Evolutionary conservation across 2,888 invertebrate species (phyloP).

Genomic region (Linnaemya tessellans): DNA sequence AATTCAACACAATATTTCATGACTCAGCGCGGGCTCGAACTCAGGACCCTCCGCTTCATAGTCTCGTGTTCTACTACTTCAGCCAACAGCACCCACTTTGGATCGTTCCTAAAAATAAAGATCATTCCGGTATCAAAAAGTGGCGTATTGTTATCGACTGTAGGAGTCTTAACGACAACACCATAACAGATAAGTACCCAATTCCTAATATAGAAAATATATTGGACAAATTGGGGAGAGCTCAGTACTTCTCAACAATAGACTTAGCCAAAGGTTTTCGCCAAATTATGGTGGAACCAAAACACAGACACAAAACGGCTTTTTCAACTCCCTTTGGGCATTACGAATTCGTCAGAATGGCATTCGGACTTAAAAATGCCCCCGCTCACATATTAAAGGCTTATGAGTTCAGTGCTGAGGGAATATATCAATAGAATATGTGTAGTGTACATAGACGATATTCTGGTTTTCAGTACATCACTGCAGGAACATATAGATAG

Average conservation of each 20-base stretch:
- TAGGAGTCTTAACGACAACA: neutral
- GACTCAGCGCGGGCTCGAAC: too few relatives aligned
- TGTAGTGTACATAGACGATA: too few relatives aligned
- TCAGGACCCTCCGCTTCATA: too few relatives aligned
- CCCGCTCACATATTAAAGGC: too few relatives aligned
- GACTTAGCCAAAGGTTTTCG: neutral
- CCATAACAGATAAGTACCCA: neutral
- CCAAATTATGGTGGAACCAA: neutral
- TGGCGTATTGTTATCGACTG: constrained; percentile 4
- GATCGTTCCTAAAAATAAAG: neutral
- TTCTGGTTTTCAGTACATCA: too few relatives aligned
- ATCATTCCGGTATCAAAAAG: neutral
- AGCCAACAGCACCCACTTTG: too few relatives aligned
- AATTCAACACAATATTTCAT: too few relatives aligned
- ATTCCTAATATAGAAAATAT: neutral
- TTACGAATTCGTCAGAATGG: neutral
- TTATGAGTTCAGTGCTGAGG: neutral
- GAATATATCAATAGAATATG: too few relatives aligned
- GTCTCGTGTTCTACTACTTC: too few relatives aligned
- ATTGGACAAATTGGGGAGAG: neutral
- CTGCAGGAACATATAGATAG: too few relatives aligned
- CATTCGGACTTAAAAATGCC: constrained; percentile 8
- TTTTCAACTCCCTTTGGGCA: too few relatives aligned
- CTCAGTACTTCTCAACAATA: neutral
- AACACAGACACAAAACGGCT: too few relatives aligned